A percentile compares a stretch with the other conserved stretches of the same genome.
phyloP scores from a whole-genome alignment of 2,113 vertebrate species.

The Cephalopterus ornatus region DNA sequence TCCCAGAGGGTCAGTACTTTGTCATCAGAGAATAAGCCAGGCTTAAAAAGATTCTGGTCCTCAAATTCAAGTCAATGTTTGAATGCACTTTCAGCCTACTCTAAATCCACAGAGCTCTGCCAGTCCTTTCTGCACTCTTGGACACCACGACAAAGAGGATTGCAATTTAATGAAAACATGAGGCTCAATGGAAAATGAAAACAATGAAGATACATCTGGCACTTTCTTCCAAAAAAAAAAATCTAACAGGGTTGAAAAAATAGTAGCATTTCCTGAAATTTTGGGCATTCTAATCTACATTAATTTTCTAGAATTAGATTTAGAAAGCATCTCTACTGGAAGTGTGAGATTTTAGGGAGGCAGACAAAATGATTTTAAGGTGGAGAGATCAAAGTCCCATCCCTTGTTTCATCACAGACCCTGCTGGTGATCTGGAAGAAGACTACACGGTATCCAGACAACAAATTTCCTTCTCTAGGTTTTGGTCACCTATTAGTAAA shows the following conservation, averaged over 20 bases:
- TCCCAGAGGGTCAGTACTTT: constrained; percentile 10
- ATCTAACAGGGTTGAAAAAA: background rate
- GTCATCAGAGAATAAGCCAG: constrained; percentile 13
- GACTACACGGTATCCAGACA: fast-evolving
- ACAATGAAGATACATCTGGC: background rate
- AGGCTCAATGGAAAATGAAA: background rate
- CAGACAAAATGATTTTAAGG: background rate
- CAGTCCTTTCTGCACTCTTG: constrained; percentile 20
- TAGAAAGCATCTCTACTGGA: background rate
- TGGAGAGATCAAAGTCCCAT: fast-evolving
- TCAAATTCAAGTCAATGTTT: background rate
- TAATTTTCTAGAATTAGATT: background rate
- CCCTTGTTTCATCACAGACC: background rate
- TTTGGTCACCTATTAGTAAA: background rate
- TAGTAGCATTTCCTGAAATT: background rate
- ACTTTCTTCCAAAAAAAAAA: background rate
- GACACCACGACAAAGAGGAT: background rate
- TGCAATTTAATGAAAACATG: background rate
- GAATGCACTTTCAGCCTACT: background rate
- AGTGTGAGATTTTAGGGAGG: background rate
- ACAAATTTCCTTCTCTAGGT: background rate
- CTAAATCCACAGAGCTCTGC: background rate
- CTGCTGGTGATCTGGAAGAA: background rate
- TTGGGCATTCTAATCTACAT: background rate
- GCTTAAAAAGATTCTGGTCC: background rate